These are phyloP conservation scores for Aspiorhynchus laticeps DNA, from an alignment of 2,113 vertebrate species.

Conservation along the genomic window DNA sequence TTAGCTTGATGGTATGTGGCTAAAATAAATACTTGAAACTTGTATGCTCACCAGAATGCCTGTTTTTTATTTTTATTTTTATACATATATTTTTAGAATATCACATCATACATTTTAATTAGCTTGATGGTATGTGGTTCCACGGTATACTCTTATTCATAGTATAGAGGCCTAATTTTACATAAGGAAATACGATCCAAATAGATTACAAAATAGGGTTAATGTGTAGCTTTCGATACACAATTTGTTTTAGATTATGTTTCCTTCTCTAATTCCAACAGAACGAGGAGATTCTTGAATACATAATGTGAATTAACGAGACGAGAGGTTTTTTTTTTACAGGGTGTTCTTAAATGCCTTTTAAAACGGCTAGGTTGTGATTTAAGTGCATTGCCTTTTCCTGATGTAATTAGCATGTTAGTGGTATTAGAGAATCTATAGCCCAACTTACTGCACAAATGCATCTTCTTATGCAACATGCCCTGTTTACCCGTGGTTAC, in stretches of 20 bases:
- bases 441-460: slow-evolving; percentile 49
- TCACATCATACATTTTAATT: not conserved
- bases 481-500: slow-evolving; percentile 46
- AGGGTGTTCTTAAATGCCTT: not conserved
- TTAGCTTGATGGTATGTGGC: not conserved
- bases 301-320: not conserved
- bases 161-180: not conserved
- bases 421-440: slow-evolving; percentile 53
- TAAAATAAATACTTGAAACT: not conserved
- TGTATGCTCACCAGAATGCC: too few relatives aligned
- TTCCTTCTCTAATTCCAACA: too few relatives aligned
- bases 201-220: not conserved
- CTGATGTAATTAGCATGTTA: slow-evolving; percentile 14
- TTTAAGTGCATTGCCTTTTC: not conserved
- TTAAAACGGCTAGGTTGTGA: not conserved
- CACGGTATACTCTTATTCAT: not conserved
- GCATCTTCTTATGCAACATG: slow-evolving; percentile 60
- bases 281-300: not conserved
- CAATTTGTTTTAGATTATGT: not conserved
- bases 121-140: not conserved
- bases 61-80: too few relatives aligned
- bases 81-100: not conserved
- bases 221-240: not conserved
- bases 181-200: not conserved
- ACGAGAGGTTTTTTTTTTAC: not conserved